Evolutionary conservation across 2,113 vertebrate species (phyloP).

Genomic region (Tenebrosternarchus preto): DNA sequence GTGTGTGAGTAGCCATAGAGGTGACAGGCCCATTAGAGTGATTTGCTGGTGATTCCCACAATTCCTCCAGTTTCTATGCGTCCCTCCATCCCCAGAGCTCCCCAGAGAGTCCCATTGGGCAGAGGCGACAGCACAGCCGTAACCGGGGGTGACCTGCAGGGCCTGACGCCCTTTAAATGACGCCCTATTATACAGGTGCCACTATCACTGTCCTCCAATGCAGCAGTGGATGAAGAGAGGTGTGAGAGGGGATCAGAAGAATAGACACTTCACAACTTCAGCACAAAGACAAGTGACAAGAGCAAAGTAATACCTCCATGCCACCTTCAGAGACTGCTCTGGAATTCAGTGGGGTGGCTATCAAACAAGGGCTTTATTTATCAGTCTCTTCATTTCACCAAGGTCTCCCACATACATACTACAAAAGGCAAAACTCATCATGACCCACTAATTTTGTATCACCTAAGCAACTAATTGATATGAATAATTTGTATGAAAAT

Average conservation of each 20-base stretch:
- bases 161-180: constrained; percentile 81
- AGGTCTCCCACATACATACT: background rate
- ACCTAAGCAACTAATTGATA: too few relatives aligned
- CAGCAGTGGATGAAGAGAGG: constrained; percentile 67
- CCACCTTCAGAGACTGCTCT: background rate
- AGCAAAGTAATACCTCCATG: background rate
- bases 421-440: background rate
- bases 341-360: background rate
- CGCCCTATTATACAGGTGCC: constrained; percentile 82
- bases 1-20: constrained; percentile 48
- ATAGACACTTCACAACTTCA: constrained; percentile 7
- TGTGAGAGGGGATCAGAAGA: constrained; percentile 37
- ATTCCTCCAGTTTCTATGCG: constrained; percentile 78
- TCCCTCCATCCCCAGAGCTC: constrained; percentile 25
- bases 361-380: background rate
- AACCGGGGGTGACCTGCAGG: constrained; percentile 73
- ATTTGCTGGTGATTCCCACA: constrained; percentile 79
- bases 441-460: background rate
- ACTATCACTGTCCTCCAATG: constrained; percentile 72
- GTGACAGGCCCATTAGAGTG: constrained; percentile 79
- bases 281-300: constrained; percentile 33
- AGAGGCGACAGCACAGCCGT: constrained; percentile 64
- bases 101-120: constrained; percentile 16
- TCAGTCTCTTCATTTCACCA: background rate
- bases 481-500: background rate